Evolutionary conservation across 2,888 invertebrate genomes (phyloP).

Genomic region (Drosophila atripex): DNA sequence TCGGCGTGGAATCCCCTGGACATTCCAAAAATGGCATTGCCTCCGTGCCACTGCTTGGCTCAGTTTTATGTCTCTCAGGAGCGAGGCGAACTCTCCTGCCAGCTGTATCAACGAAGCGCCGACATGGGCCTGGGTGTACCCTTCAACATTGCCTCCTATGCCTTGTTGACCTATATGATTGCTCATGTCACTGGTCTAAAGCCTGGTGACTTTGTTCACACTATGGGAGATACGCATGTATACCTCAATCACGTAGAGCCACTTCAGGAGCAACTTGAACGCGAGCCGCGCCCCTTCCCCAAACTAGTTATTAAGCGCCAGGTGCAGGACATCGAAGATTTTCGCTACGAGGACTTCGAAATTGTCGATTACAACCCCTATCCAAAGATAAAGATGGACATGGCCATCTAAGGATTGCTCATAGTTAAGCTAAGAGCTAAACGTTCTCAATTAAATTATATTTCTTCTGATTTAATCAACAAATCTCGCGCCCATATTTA

Average conservation of each 20-base stretch:
- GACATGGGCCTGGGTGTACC: conserved; percentile 99
- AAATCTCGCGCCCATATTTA: too few relatives aligned
- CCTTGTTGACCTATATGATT: conserved; percentile 96
- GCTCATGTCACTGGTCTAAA: conserved; percentile 96
- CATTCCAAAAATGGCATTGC: conserved; percentile 95
- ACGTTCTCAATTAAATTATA: too few relatives aligned
- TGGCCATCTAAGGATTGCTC: conserved; percentile 83
- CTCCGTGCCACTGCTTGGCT: conserved; percentile 97
- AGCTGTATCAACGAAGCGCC: conserved; percentile 97
- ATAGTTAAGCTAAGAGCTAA: too few relatives aligned
- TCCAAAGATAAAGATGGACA: conserved; percentile 95
- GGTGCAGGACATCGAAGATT: conserved; percentile 93
- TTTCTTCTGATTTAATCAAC: neutral
- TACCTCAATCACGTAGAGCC: conserved; percentile 95
- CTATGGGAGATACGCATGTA: conserved; percentile 97
- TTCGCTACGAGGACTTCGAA: conserved; percentile 93
- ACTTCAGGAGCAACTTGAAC: conserved; percentile 90
- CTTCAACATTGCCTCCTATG: conserved; percentile 98
- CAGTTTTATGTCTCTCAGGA: conserved; percentile 94
- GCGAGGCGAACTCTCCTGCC: conserved; percentile 92
- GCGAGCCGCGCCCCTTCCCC: conserved; percentile 93
- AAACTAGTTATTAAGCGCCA: conserved; percentile 90
- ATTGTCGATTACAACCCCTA: conserved; percentile 93
- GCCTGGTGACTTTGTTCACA: conserved; percentile 97
- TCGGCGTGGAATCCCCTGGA: conserved; percentile 97